These are phyloP conservation scores for Nebria salina DNA, from an alignment of 2,888 invertebrate genomes.

Conservation along the genomic window DNA sequence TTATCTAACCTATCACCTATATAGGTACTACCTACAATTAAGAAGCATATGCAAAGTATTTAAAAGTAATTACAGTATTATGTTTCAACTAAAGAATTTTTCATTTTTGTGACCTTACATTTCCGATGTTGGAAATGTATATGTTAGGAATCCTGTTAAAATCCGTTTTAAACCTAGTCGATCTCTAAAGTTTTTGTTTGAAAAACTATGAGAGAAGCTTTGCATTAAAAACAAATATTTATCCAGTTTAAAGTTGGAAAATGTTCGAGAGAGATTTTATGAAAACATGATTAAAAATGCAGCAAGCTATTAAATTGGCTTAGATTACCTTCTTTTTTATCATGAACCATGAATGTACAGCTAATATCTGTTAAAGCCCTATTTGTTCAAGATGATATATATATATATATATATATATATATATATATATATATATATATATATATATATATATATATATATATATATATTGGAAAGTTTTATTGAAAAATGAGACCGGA, in stretches of 20 bases:
- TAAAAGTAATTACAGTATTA: neutral
- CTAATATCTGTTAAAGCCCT: no score
- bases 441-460: no score
- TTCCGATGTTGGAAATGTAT: no score
- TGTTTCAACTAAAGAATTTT: neutral
- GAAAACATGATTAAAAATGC: neutral
- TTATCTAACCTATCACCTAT: neutral
- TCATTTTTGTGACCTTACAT: neutral
- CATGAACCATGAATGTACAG: no score
- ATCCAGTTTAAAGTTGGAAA: neutral
- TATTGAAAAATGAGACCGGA: neutral
- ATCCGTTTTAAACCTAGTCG: neutral
- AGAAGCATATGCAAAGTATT: neutral
- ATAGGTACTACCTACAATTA: neutral
- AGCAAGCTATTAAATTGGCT: neutral
- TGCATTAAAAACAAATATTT: neutral
- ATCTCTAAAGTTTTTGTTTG: neutral
- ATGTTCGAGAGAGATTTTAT: neutral
- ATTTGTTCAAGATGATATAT: no score
- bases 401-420: no score
- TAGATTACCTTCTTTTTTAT: neutral
- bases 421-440: no score
- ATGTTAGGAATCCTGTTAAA: neutral
- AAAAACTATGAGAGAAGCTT: neutral
- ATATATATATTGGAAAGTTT: neutral